phyloP scores from a whole-genome alignment of 1,140 invertebrate genomes.

The Drosophila asahinai region DNA sequence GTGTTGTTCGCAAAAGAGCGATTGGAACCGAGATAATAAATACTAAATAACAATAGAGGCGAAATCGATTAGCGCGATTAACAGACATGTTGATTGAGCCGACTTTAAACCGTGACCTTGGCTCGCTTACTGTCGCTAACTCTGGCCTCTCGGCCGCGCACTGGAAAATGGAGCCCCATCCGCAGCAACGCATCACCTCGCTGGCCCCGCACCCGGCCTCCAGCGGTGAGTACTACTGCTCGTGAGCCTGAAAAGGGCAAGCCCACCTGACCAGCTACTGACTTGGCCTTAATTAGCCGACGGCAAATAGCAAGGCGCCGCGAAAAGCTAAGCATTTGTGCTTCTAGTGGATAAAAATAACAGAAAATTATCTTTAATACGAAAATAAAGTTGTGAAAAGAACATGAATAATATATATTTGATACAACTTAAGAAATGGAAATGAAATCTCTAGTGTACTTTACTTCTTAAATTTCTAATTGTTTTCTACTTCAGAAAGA shows the following conservation, averaged over 20 bases:
- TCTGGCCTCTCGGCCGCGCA: slow-evolving; percentile 75
- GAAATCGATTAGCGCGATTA: slow-evolving; percentile 48
- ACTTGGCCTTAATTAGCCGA: slow-evolving; percentile 41
- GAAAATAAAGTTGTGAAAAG: too few relatives aligned
- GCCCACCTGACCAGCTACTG: neutral
- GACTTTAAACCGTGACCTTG: slow-evolving; percentile 84
- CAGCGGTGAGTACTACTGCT: slow-evolving; percentile 56
- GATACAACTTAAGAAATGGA: neutral
- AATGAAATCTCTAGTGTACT: neutral
- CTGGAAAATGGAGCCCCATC: slow-evolving; percentile 85
- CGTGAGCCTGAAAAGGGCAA: slow-evolving; percentile 3
- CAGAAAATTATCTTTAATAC: neutral
- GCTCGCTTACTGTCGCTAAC: slow-evolving; percentile 80
- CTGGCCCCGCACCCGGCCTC: slow-evolving; percentile 60
- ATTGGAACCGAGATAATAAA: slow-evolving; percentile 20
- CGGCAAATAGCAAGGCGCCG: slow-evolving; percentile 31
- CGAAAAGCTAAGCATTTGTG: neutral
- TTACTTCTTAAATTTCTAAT: too few relatives aligned
- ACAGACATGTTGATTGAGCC: slow-evolving; percentile 84
- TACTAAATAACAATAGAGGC: slow-evolving; percentile 28
- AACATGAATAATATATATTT: neutral
- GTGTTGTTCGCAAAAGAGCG: slow-evolving; percentile 21
- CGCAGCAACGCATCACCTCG: slow-evolving; percentile 68
- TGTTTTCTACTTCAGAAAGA: too few relatives aligned
- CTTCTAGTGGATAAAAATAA: neutral